phyloP scores from a whole-genome alignment of 2,113 vertebrate genomes.

The Brachionichthys hirsutus region DNA sequence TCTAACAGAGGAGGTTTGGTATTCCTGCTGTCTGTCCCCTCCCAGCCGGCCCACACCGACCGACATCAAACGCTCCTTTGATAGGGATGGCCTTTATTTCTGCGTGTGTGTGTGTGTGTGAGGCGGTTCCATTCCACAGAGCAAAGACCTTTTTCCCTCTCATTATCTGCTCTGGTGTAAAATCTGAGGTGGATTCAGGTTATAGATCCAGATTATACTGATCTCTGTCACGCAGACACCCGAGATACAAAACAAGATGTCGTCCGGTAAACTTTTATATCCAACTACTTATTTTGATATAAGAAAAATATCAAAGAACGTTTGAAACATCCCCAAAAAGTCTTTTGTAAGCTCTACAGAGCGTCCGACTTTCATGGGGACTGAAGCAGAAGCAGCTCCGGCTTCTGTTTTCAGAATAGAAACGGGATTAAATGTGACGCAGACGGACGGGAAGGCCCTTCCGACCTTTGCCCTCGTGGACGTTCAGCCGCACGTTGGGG shows the following conservation, averaged over 20 bases:
- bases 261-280: too few species aligned
- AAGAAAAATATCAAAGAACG: too few species aligned
- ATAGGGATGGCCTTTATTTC: conserved; percentile 37
- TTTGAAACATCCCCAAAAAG: too few species aligned
- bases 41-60: conserved; percentile 25
- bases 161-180: conserved; percentile 11
- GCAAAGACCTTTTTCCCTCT: conserved; percentile 1
- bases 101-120: conserved; percentile 7
- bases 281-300: too few species aligned
- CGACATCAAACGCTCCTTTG: conserved; percentile 59
- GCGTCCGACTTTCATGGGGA: too few species aligned
- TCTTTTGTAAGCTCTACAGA: too few species aligned
- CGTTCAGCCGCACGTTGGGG: not conserved
- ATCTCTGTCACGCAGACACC: too few species aligned
- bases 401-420: too few species aligned
- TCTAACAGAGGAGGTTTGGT: conserved; percentile 27
- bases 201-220: not conserved
- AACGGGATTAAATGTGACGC: not conserved
- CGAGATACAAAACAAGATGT: too few species aligned
- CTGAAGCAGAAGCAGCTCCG: too few species aligned
- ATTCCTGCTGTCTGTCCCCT: conserved; percentile 31
- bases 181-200: conserved; percentile 24
- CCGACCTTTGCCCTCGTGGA: conserved; percentile 41
- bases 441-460: not conserved
- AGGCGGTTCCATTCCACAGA: conserved; percentile 44